Percentiles rank a stretch among this genome's conserved stretches.
Conservation (phyloP, 2,113 vertebrate genomes). For the Centropus unirufus region DNA sequence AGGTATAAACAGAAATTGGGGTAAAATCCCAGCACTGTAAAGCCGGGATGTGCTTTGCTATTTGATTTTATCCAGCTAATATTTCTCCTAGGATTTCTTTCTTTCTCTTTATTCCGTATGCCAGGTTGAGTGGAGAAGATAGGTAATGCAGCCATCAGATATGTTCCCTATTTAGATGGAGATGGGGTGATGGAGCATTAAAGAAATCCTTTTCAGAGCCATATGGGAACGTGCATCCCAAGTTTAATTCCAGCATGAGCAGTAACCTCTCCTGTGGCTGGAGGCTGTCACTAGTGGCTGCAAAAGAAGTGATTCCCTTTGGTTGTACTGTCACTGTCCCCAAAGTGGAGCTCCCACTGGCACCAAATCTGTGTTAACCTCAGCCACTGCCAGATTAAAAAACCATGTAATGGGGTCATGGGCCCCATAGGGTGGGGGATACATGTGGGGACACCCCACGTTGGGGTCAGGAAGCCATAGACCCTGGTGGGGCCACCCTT, state of each 20-base stretch:
- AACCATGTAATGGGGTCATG: fast-evolving
- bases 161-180: not conserved
- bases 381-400: fast-evolving
- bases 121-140: not conserved
- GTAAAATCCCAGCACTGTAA: not conserved
- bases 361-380: fast-evolving
- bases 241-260: not conserved
- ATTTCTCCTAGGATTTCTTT: not conserved
- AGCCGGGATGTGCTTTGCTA: not conserved
- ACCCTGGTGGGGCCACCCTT: not conserved
- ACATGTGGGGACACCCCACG: not conserved
- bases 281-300: not conserved
- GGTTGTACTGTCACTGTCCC: not conserved
- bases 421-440: not conserved
- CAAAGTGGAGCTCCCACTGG: fast-evolving
- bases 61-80: not conserved
- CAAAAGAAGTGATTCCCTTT: not conserved
- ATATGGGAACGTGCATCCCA: fast-evolving
- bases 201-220: not conserved
- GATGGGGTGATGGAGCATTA: not conserved
- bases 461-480: not conserved
- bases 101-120: not conserved
- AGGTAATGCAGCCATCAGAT: not conserved
- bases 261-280: not conserved
- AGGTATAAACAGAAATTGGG: not conserved